Percentiles rank a stretch among this genome's conserved stretches.
These are phyloP conservation scores for Dufourea novaeangliae DNA, from an alignment of 1,140 invertebrate species.

Conservation along the genomic window DNA sequence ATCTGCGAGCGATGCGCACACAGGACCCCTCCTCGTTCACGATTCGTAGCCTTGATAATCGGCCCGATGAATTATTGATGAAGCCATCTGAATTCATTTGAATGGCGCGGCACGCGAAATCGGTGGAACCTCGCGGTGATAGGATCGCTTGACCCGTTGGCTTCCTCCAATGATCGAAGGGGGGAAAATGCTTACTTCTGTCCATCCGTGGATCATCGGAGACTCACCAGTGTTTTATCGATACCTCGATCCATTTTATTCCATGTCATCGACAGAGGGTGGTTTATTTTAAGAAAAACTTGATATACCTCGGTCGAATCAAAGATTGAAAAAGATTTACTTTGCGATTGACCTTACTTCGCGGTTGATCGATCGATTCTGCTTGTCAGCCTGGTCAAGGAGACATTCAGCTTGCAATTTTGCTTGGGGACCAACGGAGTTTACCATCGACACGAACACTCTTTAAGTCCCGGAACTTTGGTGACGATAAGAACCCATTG, in stretches of 20 bases:
- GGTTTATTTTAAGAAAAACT: background rate
- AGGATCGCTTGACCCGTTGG: background rate
- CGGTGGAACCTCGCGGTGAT: background rate
- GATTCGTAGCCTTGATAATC: conserved; percentile 56
- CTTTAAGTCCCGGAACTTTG: too few species aligned
- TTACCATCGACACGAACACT: too few species aligned
- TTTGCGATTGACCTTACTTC: background rate
- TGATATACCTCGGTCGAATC: background rate
- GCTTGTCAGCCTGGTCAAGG: background rate
- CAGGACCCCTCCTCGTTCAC: background rate
- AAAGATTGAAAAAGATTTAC: background rate
- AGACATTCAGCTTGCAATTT: background rate
- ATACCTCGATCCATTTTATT: background rate
- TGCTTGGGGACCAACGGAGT: background rate
- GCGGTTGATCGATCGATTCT: background rate
- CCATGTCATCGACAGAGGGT: too few species aligned
- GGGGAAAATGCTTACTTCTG: background rate
- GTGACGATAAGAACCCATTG: background rate
- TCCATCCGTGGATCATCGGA: background rate
- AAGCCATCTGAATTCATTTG: conserved; percentile 58
- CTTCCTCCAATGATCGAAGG: background rate
- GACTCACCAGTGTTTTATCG: too few species aligned
- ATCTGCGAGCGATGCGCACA: conserved; percentile 31
- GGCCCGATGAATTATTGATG: conserved; percentile 66
- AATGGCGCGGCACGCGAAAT: conserved; percentile 55